These are phyloP conservation scores for Rattus rattus DNA, from an alignment of 2,113 vertebrate species.

Conservation along the genomic window DNA sequence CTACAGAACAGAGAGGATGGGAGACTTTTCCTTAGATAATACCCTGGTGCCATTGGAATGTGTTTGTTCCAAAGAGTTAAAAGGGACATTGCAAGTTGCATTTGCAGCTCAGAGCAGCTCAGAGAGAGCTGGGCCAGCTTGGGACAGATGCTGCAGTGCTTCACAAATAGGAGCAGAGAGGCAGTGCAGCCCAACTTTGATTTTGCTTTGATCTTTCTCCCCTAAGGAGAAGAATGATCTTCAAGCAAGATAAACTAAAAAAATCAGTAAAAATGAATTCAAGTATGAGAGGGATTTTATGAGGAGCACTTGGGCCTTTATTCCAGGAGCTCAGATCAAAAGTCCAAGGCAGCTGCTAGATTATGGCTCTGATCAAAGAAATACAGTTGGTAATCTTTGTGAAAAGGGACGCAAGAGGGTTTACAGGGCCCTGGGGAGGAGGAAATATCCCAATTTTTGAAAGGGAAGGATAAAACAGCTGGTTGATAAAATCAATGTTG, in stretches of 20 bases:
- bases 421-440: slow-evolving; percentile 20
- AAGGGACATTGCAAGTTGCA: slow-evolving; percentile 24
- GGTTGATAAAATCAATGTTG: slow-evolving; percentile 27
- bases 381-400: neutral
- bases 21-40: slow-evolving; percentile 35
- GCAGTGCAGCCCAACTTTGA: neutral
- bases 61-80: slow-evolving; percentile 20
- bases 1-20: slow-evolving; percentile 20
- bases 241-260: slow-evolving; percentile 51
- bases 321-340: slow-evolving; percentile 24
- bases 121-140: neutral
- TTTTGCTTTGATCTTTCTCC: neutral
- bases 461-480: slow-evolving; percentile 35
- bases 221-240: slow-evolving; percentile 19
- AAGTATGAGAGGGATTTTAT: slow-evolving; percentile 45
- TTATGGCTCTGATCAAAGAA: slow-evolving; percentile 46
- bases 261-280: slow-evolving; percentile 34
- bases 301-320: slow-evolving; percentile 27
- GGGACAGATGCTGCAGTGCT: neutral
- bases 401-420: neutral
- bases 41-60: neutral
- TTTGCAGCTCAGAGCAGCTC: slow-evolving; percentile 15
- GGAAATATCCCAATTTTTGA: neutral
- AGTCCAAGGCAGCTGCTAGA: neutral
- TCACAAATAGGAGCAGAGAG: slow-evolving; percentile 36